Evolutionary conservation across 2,797 vertebrate species (phyloP), one percentile per base, ranked within the genome.

Genomic region (Halcyon chelicuti): DNA sequence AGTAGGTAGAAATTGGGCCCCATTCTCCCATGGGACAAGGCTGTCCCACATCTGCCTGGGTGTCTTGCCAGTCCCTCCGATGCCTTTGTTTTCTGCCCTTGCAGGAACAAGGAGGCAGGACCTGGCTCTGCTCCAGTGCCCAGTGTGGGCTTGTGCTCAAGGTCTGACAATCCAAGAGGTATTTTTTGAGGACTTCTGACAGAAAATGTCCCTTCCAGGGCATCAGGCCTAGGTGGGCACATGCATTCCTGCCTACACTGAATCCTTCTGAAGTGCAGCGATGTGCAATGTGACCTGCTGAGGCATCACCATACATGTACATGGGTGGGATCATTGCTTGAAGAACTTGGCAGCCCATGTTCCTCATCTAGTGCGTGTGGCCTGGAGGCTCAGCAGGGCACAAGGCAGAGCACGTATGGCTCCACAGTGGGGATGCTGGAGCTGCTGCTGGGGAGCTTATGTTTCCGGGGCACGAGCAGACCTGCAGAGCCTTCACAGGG

Each of bases 391-490:
- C 52, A n/a, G 54, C 91, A 23, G 47, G 44, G 60, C 35, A 6
- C 52, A 33, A 47, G 83, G 76, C 86, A 93, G 82, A 71, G 73
- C 57, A 57, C 14, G 39, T 47, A 67, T 73, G 66, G 88, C 93
- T 84, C 73, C 65, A 5, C 82, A 8, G 79, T 13, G 37, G 86
- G 87, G 68, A 51, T 92, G 82, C 88, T 52, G 86, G 73, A 74
- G 52, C 73, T 74, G 40, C 73, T 93, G 55, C 65, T 71, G 71
- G 42, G 25, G 47, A 75, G 73, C 67, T 68, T 49, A 70, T 68
- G 72, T 76, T 89, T 58, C 85, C 52, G 63, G 60, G 67, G n/a
- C 67, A 55, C 1, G 2, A 60, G 25, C 33, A 72, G 74, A 62
- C 28, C 72, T 31, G 39, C 80, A 80, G 75, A 65, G 52, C 71